Evolutionary conservation across 2,113 vertebrate genomes (phyloP).

Genomic region (Vulpes lagopus): DNA sequence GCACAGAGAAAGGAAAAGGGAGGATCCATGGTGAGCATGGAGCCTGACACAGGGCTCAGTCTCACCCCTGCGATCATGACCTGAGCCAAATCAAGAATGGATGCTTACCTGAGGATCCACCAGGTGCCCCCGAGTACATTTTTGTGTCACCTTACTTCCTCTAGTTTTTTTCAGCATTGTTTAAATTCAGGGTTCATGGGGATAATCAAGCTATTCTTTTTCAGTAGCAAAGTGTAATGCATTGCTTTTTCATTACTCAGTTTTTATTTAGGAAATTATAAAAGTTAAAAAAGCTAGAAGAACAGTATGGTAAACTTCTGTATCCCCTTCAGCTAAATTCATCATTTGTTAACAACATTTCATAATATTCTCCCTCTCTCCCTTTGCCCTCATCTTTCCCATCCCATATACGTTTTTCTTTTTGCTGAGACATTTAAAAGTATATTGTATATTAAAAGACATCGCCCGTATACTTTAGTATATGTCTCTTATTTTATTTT

Average conservation of each 20-base stretch:
- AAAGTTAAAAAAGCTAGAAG: background rate
- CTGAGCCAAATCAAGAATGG: background rate
- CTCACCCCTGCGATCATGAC: background rate
- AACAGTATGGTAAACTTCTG: background rate
- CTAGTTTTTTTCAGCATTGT: background rate
- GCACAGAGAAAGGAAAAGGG: background rate
- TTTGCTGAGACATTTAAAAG: constrained; percentile 1
- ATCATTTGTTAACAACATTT: constrained; percentile 35
- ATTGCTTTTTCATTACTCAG: background rate
- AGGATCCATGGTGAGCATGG: background rate
- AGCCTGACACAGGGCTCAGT: background rate
- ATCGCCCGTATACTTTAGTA: background rate
- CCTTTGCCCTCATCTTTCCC: background rate
- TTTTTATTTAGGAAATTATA: constrained; percentile 32
- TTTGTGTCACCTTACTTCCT: background rate
- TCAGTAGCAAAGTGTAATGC: background rate
- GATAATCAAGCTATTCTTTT: background rate
- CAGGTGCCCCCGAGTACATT: background rate
- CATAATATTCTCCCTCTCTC: background rate
- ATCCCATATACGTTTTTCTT: background rate
- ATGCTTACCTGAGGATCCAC: background rate
- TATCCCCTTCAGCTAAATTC: background rate
- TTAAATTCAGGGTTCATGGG: background rate
- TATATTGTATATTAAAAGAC: background rate
- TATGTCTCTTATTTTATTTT: background rate